Evolutionary conservation across 23 tunicate genomes (phyloP).

Genomic region (Trididemnum miniatum): DNA sequence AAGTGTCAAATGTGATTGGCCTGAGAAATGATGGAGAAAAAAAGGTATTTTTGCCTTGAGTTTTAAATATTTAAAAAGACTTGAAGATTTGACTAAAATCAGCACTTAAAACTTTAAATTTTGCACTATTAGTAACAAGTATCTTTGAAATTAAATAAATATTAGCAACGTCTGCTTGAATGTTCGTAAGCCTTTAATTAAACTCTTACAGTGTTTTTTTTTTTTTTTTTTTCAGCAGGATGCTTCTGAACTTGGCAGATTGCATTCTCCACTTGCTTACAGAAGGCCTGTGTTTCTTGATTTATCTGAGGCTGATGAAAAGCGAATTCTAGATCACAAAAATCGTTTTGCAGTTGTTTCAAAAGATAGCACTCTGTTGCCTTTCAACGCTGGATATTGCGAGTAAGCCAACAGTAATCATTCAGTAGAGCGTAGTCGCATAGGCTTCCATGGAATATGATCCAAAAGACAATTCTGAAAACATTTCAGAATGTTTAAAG

Average conservation of each 20-base stretch:
- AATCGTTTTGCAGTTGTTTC: constrained; percentile 5
- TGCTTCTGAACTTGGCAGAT: constrained; percentile 9
- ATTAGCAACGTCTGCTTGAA: too few relatives aligned
- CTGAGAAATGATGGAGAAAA: background rate
- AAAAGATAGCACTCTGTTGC: constrained; percentile 14
- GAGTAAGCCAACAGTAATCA: constrained; percentile 26
- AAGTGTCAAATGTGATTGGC: background rate
- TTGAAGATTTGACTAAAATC: too few relatives aligned
- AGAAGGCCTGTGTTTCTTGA: constrained; percentile 40
- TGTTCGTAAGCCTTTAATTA: too few relatives aligned
- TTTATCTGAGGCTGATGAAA: constrained; percentile 33
- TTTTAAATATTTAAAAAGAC: too few relatives aligned
- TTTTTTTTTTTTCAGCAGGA: background rate
- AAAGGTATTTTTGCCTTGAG: too few relatives aligned
- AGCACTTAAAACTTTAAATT: too few relatives aligned
- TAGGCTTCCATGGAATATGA: too few relatives aligned
- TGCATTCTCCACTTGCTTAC: constrained; percentile 12
- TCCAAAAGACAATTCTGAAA: too few relatives aligned
- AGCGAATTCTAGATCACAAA: background rate
- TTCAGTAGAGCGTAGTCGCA: too few relatives aligned
- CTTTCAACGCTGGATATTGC: constrained; percentile 57
- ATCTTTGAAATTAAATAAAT: too few relatives aligned
- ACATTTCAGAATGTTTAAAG: too few relatives aligned
- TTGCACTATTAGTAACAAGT: too few relatives aligned
- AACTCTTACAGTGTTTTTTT: background rate